A percentile compares a stretch with the other conserved stretches of the same genome.
Conservation (phyloP, 2,888 invertebrate species). For the Amblyjoppa proteus region DNA sequence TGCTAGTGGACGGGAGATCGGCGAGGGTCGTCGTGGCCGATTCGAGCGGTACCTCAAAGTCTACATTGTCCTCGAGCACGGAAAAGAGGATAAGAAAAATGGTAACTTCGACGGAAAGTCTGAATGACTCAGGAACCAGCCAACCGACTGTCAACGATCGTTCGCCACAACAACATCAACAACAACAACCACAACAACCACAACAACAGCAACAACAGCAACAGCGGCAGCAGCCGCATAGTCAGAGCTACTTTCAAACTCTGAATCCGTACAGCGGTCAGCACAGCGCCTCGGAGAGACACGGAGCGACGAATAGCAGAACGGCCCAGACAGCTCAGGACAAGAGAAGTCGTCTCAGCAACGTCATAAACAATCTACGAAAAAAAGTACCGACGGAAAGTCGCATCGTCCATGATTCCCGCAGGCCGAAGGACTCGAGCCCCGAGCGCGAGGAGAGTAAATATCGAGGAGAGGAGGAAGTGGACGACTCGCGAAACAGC, state of each 20-base stretch:
- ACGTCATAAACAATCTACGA: constrained; percentile 82
- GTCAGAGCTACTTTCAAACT: constrained; percentile 13
- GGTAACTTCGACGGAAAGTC: constrained; percentile 82
- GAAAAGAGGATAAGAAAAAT: constrained; percentile 76
- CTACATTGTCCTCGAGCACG: constrained; percentile 68
- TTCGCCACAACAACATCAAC: constrained; percentile 75
- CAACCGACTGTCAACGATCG: constrained; percentile 76
- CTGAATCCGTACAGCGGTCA: constrained; percentile 36
- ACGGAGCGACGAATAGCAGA: constrained; percentile 59
- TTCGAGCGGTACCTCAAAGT: constrained; percentile 71
- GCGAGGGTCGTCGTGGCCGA: constrained; percentile 74
- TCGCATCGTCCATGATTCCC: constrained; percentile 41
- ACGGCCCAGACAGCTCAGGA: constrained; percentile 79
- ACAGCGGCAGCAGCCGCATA: constrained; percentile 13
- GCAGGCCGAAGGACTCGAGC: constrained; percentile 48
- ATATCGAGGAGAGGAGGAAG: constrained; percentile 47
- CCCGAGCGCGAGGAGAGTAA: constrained; percentile 11
- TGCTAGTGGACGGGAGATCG: constrained; percentile 77
- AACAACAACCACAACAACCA: constrained; percentile 63
- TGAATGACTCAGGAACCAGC: constrained; percentile 79
- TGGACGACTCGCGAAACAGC: constrained; percentile 70
- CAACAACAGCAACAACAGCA: constrained; percentile 1
- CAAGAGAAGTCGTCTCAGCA: constrained; percentile 82
- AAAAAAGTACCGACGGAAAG: constrained; percentile 79
- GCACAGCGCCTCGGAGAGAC: constrained; percentile 58